These are phyloP conservation scores for Cheilosia impressa DNA, from an alignment of 2,888 invertebrate species.

Conservation along the genomic window DNA sequence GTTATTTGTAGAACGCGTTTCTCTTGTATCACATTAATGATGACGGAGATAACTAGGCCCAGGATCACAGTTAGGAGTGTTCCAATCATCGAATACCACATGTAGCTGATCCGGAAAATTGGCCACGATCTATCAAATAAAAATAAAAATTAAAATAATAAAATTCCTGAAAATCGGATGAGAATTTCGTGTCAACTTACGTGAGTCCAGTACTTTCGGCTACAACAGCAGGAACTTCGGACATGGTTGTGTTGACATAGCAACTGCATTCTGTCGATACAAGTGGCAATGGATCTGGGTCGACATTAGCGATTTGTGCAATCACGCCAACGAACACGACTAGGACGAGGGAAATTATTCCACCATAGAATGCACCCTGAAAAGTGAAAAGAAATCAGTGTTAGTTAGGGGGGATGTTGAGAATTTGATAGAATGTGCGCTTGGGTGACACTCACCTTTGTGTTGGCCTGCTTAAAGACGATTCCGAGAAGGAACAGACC, in stretches of 20 bases:
- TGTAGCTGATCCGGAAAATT: constrained; percentile 91
- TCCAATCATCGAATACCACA: constrained; percentile 95
- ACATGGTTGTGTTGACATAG: constrained; percentile 78
- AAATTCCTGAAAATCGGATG: neutral
- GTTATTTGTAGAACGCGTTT: constrained; percentile 80
- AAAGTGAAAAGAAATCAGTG: neutral
- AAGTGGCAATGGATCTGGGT: constrained; percentile 78
- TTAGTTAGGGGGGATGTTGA: neutral
- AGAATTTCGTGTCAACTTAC: constrained; percentile 51
- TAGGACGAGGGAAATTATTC: constrained; percentile 80
- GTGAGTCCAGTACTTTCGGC: constrained; percentile 45
- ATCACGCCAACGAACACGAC: constrained; percentile 83
- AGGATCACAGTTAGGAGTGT: constrained; percentile 89
- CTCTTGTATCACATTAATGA: constrained; percentile 84
- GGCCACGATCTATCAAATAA: constrained; percentile 82
- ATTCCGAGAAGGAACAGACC: constrained; percentile 95
- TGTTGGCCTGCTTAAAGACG: constrained; percentile 94
- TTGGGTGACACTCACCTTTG: constrained; percentile 85
- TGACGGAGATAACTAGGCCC: constrained; percentile 89
- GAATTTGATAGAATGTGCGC: no score
- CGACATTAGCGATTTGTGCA: constrained; percentile 80
- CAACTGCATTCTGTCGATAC: constrained; percentile 81
- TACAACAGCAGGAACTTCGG: constrained; percentile 7
- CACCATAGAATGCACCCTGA: constrained; percentile 83
- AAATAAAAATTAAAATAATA: no score